These are phyloP conservation scores for Lissocephala sabroskyi DNA, from an alignment of 2,888 invertebrate genomes.

Conservation along the genomic window DNA sequence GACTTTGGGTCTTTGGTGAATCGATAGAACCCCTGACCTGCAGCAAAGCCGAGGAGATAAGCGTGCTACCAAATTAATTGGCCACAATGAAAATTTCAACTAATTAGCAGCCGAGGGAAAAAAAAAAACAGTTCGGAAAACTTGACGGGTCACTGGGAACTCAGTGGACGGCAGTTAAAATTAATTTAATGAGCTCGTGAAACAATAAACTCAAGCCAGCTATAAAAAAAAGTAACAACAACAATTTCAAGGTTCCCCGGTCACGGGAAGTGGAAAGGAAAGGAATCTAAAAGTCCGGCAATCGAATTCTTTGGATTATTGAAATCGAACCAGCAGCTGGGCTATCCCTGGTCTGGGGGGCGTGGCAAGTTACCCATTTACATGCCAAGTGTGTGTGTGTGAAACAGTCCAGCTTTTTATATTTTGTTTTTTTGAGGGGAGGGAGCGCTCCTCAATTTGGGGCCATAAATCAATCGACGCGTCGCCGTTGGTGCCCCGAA, in stretches of 20 bases:
- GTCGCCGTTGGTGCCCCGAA: conserved; percentile 28
- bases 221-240: too few species aligned
- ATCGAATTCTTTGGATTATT: conserved; percentile 54
- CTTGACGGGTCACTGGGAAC: conserved; percentile 32
- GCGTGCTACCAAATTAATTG: conserved; percentile 61
- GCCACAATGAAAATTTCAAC: conserved; percentile 46
- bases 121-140: conserved; percentile 6
- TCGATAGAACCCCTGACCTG: too few species aligned
- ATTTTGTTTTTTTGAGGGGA: neutral
- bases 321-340: conserved; percentile 35
- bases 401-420: neutral
- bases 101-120: conserved; percentile 44
- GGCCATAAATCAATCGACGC: conserved; percentile 69
- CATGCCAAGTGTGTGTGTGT: too few species aligned
- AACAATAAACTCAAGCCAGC: conserved; percentile 32
- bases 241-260: conserved; percentile 59
- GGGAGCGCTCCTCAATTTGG: conserved; percentile 64
- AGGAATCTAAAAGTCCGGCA: too few species aligned
- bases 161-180: conserved; percentile 41
- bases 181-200: conserved; percentile 59
- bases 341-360: neutral
- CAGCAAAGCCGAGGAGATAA: too few species aligned
- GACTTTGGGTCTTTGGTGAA: too few species aligned
- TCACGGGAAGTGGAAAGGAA: too few species aligned
- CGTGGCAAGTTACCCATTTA: conserved; percentile 11